Conservation (phyloP, 2,888 invertebrate genomes). For the Cephus pygmeus region DNA sequence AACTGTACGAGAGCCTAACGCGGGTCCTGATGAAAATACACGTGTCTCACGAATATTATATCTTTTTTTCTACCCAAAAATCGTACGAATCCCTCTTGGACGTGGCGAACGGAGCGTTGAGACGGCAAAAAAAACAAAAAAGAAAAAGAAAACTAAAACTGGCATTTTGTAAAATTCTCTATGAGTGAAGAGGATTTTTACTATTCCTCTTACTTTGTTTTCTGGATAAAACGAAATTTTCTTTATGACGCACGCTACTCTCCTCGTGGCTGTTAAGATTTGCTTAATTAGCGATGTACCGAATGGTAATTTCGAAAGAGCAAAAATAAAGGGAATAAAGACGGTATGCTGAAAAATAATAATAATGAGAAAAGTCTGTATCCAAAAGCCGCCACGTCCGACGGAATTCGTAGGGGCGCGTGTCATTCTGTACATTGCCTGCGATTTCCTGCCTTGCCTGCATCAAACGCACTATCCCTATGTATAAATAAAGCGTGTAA, state of each 20-base stretch:
- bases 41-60: neutral
- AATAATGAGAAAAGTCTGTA: neutral
- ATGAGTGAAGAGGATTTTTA: no score
- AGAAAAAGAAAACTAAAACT: slow-evolving; percentile 15
- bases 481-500: slow-evolving; percentile 21
- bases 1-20: slow-evolving; percentile 10
- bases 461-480: slow-evolving; percentile 48
- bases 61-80: slow-evolving; percentile 8
- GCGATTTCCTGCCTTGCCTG: slow-evolving; percentile 52
- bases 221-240: neutral
- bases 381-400: neutral
- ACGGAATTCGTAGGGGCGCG: slow-evolving; percentile 4
- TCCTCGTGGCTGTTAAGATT: neutral
- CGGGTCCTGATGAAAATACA: neutral
- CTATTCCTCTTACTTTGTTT: neutral
- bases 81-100: slow-evolving; percentile 36
- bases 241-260: neutral
- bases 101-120: slow-evolving; percentile 18
- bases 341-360: neutral
- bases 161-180: neutral
- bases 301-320: neutral
- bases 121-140: slow-evolving; percentile 12
- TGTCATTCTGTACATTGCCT: slow-evolving; percentile 49
- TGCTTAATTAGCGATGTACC: neutral
- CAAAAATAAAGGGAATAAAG: neutral